These are phyloP conservation scores for Cololabis saira DNA, from an alignment of 2,113 vertebrate species.

Conservation along the genomic window DNA sequence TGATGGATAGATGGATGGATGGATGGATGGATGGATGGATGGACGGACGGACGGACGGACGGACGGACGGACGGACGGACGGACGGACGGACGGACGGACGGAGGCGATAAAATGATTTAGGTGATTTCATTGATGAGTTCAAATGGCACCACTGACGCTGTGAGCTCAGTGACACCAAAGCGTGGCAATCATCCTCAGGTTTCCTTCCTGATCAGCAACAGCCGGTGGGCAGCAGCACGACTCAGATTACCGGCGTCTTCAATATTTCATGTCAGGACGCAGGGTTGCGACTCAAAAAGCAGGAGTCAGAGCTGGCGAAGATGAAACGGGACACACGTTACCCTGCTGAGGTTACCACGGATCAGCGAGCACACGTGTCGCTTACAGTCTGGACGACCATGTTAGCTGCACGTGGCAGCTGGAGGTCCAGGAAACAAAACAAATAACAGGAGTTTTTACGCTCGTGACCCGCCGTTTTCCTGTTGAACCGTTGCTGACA, in stretches of 20 bases:
- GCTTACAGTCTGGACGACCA: not conserved
- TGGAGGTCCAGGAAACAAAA: constrained; percentile 52
- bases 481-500: constrained; percentile 45
- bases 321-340: constrained; percentile 48
- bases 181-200: constrained; percentile 50
- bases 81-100: too few species aligned
- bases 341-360: constrained; percentile 33
- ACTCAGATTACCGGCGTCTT: constrained; percentile 67
- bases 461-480: constrained; percentile 39
- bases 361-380: constrained; percentile 41
- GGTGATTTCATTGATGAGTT: too few species aligned
- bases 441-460: constrained; percentile 40
- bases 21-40: too few species aligned
- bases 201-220: constrained; percentile 66
- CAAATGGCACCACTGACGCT: not conserved
- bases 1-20: not conserved
- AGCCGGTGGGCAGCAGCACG: constrained; percentile 48
- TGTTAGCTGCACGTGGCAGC: constrained; percentile 13
- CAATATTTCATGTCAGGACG: constrained; percentile 78
- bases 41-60: too few species aligned
- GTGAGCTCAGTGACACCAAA: constrained; percentile 50
- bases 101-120: too few species aligned
- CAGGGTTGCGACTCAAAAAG: constrained; percentile 38
- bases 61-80: too few species aligned
- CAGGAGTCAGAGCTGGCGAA: constrained; percentile 54